Conservation (phyloP, 2,888 invertebrate species). For the Dasypolia templi region DNA sequence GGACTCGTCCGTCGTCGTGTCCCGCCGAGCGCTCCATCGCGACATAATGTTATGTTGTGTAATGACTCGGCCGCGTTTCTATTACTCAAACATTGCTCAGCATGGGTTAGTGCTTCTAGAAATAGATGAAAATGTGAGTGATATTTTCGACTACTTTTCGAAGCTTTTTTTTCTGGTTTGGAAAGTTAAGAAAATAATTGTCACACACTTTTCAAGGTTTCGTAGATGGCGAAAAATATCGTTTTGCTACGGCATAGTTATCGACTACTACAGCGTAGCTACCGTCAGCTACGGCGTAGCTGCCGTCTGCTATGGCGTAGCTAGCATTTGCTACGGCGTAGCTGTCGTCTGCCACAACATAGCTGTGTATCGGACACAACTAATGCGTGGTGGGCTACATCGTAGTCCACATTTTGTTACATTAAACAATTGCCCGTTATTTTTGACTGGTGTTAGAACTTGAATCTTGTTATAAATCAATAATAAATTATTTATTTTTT, state of each 20-base stretch:
- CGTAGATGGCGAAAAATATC: background rate
- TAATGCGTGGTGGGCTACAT: background rate
- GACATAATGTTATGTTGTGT: slow-evolving; percentile 36
- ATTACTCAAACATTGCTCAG: slow-evolving; percentile 14
- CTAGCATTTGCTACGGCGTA: background rate
- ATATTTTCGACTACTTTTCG: background rate
- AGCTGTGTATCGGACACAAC: background rate
- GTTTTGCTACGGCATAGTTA: too few species aligned
- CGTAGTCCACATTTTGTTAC: background rate
- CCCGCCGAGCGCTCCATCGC: background rate
- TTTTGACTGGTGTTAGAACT: background rate
- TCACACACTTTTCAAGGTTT: background rate
- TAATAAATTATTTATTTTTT: too few species aligned
- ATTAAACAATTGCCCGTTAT: background rate
- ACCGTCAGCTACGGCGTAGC: too few species aligned
- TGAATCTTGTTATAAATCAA: too few species aligned
- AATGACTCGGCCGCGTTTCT: slow-evolving; percentile 34
- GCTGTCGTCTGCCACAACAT: background rate
- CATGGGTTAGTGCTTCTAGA: background rate
- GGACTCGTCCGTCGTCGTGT: background rate
- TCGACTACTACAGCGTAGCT: background rate
- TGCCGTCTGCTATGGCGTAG: background rate
- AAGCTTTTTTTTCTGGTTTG: background rate
- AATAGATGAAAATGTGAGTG: slow-evolving; percentile 5
- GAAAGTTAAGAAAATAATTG: background rate